phyloP scores from a whole-genome alignment of 2,113 vertebrate genomes.

The Pterophyllum scalare region DNA sequence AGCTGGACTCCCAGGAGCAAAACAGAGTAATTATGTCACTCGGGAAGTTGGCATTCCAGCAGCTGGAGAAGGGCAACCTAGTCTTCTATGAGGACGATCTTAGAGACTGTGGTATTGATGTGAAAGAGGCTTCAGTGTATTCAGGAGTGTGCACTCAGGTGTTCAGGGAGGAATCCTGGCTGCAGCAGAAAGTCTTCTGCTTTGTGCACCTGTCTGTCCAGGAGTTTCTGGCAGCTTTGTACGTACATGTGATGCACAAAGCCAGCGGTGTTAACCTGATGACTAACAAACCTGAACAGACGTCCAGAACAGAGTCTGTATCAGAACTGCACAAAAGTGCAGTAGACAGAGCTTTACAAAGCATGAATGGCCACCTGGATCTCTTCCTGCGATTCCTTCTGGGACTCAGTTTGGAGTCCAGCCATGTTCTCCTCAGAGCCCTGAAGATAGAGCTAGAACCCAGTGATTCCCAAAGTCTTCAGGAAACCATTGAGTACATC shows the following conservation, averaged over 20 bases:
- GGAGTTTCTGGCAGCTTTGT: slow-evolving; percentile 40
- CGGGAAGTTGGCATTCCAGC: slow-evolving; percentile 31
- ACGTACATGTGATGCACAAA: slow-evolving; percentile 16
- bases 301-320: background rate
- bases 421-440: background rate
- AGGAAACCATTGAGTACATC: slow-evolving; percentile 15
- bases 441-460: background rate
- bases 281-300: background rate
- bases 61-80: slow-evolving; percentile 27
- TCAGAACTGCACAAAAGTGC: slow-evolving; percentile 8
- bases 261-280: background rate
- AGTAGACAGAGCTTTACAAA: slow-evolving; percentile 26
- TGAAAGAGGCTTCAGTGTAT: slow-evolving; percentile 9
- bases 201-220: slow-evolving; percentile 42
- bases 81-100: background rate
- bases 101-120: slow-evolving; percentile 4
- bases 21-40: background rate
- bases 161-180: slow-evolving; percentile 9
- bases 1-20: background rate
- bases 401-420: background rate
- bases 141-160: slow-evolving; percentile 34
- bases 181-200: slow-evolving; percentile 17
- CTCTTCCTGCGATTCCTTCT: no score
- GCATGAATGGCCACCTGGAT: background rate
- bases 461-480: background rate